Evolutionary conservation across 2,113 vertebrate species (phyloP).

Genomic region (Anhinga rufa): DNA sequence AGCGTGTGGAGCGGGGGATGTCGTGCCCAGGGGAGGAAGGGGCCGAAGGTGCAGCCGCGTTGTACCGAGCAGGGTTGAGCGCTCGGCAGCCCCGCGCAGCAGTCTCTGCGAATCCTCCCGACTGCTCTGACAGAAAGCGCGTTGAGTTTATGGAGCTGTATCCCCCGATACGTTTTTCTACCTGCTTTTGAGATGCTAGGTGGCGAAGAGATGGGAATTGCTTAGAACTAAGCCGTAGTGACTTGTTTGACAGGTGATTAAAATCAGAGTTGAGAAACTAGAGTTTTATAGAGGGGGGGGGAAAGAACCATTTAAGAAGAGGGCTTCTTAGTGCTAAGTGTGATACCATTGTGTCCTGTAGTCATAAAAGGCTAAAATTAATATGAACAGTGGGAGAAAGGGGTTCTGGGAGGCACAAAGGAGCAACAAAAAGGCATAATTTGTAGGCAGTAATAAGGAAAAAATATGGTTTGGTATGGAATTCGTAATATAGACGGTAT

Average conservation of each 20-base stretch:
- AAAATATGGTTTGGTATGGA: not conserved
- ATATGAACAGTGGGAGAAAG: not conserved
- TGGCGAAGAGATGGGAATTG: not conserved
- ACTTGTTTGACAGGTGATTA: constrained; percentile 30
- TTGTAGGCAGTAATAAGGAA: not conserved
- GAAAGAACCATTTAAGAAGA: not conserved
- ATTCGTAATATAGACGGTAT: not conserved
- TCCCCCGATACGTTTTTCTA: not conserved
- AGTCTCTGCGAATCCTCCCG: no score
- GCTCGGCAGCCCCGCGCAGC: not conserved
- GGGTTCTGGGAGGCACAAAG: not conserved
- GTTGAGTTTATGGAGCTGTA: not conserved
- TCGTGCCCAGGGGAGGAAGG: not conserved
- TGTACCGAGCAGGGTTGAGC: not conserved
- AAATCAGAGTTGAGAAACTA: not conserved
- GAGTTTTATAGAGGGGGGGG: not conserved
- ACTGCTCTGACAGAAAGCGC: not conserved
- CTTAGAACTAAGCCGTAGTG: not conserved
- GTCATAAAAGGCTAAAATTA: not conserved
- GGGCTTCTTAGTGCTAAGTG: not conserved
- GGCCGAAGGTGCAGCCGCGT: not conserved
- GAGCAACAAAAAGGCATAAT: not conserved
- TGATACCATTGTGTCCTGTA: not conserved
- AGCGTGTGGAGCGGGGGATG: not conserved
- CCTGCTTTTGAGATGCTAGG: not conserved